Evolutionary conservation across 2,797 vertebrate genomes (phyloP), one percentile per base, ranked within the genome.

Genomic region (Erethizon dorsatum): DNA sequence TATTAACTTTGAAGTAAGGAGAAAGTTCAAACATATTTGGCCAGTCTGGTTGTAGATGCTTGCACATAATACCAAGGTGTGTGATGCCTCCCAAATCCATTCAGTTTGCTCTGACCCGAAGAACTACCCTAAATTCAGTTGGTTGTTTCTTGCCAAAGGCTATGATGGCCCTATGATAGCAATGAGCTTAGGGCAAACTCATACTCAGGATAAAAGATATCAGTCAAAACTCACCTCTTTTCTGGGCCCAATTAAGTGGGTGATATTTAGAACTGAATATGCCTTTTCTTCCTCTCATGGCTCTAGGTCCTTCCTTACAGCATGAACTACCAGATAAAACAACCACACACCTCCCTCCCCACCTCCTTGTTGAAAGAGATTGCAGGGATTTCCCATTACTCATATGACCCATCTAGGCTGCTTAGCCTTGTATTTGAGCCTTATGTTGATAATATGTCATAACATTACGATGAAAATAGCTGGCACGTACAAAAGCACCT

Each of bases 371-470:
- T 63, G 26, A 69, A 45, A 73, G 59, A 88, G 31, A 20, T 28
- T 41, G 77, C 75, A 89, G 52, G 54, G 9, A 45, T 2, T 73
- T 33, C n/a, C 65, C 26, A 37, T 41, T 56, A 63, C 65, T 83
- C 50, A 26, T 0, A 22, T 1, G 10, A 59, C n/a, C 75, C 24
- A 37, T 91, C 87, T 86, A 89, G 80, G 93, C 73, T 54, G 78
- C 50, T 61, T n/a, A 77, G 26, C 7, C 52, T 77, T 22, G 14
- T 57, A 67, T 54, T 92, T 80, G 92, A 86, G 65, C 22, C 78
- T 79, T 56, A 22, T 45, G 54, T 73, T 95, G 92, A 91, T 69
- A 75, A 83, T 63, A 89, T 79, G 52, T 69, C 31, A 94, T 50
- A 94, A 41, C 33, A 75, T 61, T 33, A 52, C 54, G 79, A 88